Evolutionary conservation across 2,888 invertebrate genomes (phyloP).

Genomic region (Xylota segnis): DNA sequence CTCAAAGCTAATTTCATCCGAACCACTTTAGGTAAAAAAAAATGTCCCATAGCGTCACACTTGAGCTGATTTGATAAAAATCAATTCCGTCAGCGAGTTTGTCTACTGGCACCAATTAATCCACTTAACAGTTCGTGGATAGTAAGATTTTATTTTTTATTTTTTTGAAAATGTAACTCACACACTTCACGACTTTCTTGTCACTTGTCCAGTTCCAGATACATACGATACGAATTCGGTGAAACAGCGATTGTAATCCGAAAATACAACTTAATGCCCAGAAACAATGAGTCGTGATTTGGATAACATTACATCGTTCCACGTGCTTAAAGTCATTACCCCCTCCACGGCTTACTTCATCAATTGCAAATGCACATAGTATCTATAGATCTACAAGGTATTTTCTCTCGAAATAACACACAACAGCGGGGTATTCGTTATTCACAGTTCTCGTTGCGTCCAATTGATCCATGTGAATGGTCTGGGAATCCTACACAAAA

Average conservation of each 20-base stretch:
- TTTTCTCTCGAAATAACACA: neutral
- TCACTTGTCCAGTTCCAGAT: neutral
- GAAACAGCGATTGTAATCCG: slow-evolving; percentile 14
- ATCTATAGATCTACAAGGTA: neutral
- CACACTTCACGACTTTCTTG: slow-evolving; percentile 23
- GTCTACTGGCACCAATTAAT: slow-evolving; percentile 17
- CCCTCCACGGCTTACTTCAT: neutral
- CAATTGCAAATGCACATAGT: neutral
- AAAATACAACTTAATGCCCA: slow-evolving; percentile 28
- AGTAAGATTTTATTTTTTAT: no score
- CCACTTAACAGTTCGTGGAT: slow-evolving; percentile 21
- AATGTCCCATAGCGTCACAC: slow-evolving; percentile 13
- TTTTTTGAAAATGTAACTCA: neutral
- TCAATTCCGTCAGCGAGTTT: slow-evolving; percentile 3
- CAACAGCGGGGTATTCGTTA: slow-evolving; percentile 1
- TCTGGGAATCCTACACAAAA: slow-evolving; percentile 53
- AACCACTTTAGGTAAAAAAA: no score
- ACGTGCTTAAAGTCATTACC: slow-evolving; percentile 18
- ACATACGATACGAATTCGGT: slow-evolving; percentile 28
- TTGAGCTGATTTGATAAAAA: slow-evolving; percentile 5
- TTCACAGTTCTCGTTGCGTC: neutral
- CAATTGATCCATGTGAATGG: slow-evolving; percentile 48
- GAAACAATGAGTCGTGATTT: slow-evolving; percentile 42
- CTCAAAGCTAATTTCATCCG: no score
- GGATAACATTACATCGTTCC: slow-evolving; percentile 12